Base-by-base conservation (phyloP, 30 jellyfish, hydroid and myxozoan species). In the Turritopsis rubra region DNA sequence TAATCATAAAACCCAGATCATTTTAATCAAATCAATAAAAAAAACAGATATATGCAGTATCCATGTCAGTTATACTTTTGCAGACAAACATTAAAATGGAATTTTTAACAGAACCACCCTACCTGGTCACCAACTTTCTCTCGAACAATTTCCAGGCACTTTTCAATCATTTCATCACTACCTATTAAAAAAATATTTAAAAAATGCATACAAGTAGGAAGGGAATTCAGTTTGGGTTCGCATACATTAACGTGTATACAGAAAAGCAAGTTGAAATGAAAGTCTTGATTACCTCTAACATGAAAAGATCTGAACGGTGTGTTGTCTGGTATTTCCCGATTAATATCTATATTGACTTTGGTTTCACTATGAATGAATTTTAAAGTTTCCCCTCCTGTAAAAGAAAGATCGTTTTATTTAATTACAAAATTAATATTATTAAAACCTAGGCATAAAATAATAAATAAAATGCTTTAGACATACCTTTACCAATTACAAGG, bases 401-500 rank as follows among this genome's bases (percentile, higher is more conserved):
- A 31, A 52, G 21, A 52, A 0, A 77, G 31, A 31, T n/a, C 21
- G 73, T 18, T 18, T 16, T 18, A 60, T 60, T 18, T 18, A 23
- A 60, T 60, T 60, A 18, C 73, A 18, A 23, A 21, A 60, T 60
- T n/a, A n/a, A n/a, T n/a, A n/a, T n/a, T n/a, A n/a, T n/a, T n/a
- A n/a, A n/a, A n/a, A n/a, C n/a, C n/a, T n/a, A n/a, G n/a, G n/a
- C n/a, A n/a, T n/a, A n/a, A n/a, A n/a, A n/a, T n/a, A n/a, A n/a
- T n/a, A n/a, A n/a, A n/a, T n/a, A 23, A 60, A 60, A 60, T 60
- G 0, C 19, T 18, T 23, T 80, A 54, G 78, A 29, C 83, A 7
- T 79, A 90, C 99, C 99, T 90, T 90, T 95, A 68, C 99, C 99
- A 72, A 95, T 95, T 53, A 95, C 96, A 24, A 95, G 74, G 1